A percentile compares a stretch with the other conserved stretches of the same genome.
Conservation (phyloP, 2,113 vertebrate species). For the Corydoras sp. region DNA sequence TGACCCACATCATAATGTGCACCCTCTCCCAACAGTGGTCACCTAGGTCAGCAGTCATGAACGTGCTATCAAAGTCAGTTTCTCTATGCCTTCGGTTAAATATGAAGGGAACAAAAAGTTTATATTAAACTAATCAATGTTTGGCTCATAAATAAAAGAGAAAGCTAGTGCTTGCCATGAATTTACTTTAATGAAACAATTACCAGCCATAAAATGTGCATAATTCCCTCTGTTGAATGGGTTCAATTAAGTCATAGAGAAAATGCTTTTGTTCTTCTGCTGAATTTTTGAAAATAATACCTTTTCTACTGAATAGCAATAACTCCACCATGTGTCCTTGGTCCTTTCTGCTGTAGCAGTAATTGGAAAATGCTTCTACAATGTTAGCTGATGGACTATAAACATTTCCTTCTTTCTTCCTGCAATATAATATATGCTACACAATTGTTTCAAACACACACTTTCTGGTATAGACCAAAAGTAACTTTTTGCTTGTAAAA, state of each 20-base stretch:
- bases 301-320: slow-evolving; percentile 1
- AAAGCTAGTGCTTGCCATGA: background rate
- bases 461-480: too few species aligned
- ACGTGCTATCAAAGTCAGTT: background rate
- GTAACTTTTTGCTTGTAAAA: too few species aligned
- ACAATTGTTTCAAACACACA: too few species aligned
- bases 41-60: background rate
- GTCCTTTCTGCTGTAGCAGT: background rate
- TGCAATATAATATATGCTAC: too few species aligned
- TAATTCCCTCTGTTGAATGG: slow-evolving; percentile 13
- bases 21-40: slow-evolving; percentile 5
- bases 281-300: slow-evolving; percentile 13
- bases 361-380: background rate
- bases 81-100: too few species aligned
- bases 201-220: slow-evolving; percentile 8
- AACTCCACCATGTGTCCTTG: background rate
- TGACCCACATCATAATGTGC: slow-evolving; percentile 13
- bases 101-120: background rate
- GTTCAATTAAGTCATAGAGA: slow-evolving; percentile 4
- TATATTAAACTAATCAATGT: background rate
- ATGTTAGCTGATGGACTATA: slow-evolving; percentile 13
- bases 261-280: background rate
- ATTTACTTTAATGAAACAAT: background rate
- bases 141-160: background rate
- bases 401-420: too few species aligned